A percentile compares a stretch with the other conserved stretches of the same genome.
Conservation (phyloP, 2,888 invertebrate species). For the Pammene fasciana region DNA sequence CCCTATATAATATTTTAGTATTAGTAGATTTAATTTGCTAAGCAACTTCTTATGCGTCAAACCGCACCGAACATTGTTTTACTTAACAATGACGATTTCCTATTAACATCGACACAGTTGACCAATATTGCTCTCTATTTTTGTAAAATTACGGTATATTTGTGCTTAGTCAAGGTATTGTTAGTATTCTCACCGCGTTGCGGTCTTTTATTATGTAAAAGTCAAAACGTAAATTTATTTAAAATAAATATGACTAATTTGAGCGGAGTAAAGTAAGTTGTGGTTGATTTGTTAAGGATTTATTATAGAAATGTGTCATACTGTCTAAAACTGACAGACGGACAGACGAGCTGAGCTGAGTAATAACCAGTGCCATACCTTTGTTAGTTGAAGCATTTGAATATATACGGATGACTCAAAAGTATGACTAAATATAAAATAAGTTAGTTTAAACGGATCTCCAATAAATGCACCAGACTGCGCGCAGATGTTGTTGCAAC, state of each 20-base stretch:
- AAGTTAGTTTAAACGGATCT: too few species aligned
- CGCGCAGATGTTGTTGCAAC: too few species aligned
- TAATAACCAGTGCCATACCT: too few species aligned
- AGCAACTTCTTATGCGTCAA: constrained; percentile 5
- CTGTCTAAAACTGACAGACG: not conserved
- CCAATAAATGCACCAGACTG: too few species aligned
- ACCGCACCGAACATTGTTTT: constrained; percentile 21
- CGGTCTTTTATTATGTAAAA: constrained; percentile 19
- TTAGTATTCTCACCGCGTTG: constrained; percentile 23
- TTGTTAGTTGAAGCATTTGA: too few species aligned
- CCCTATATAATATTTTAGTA: too few species aligned
- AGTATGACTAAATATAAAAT: too few species aligned
- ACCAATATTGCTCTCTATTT: not conserved
- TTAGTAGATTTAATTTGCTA: not conserved
- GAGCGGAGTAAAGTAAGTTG: not conserved
- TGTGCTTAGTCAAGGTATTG: not conserved
- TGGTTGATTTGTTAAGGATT: not conserved
- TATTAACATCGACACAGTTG: not conserved
- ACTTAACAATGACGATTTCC: constrained; percentile 18
- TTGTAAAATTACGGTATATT: not conserved
- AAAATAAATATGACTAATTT: constrained; percentile 20
- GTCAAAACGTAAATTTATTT: constrained; percentile 18
- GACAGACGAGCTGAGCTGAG: not conserved
- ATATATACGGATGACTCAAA: too few species aligned
- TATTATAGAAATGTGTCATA: not conserved